Evolutionary conservation across 30 jellyfish, hydroid and myxozoan species (phyloP).

Genomic region (Mastigias papua): DNA sequence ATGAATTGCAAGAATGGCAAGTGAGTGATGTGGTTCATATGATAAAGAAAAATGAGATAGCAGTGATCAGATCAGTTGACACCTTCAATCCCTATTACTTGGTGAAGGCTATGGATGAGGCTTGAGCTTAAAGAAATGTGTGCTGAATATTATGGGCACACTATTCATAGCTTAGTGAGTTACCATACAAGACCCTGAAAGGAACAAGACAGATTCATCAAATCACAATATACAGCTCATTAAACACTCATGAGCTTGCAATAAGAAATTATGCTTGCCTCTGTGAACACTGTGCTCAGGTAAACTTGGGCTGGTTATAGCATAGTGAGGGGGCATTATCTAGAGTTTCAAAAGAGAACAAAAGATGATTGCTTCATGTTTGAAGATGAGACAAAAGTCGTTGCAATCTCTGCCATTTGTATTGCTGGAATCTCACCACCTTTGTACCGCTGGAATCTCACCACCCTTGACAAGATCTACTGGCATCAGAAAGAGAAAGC

Average conservation of each 20-base stretch:
- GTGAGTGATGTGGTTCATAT: conserved; percentile 15
- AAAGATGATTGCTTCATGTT: conserved; percentile 20
- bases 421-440: neutral
- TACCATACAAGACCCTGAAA: conserved; percentile 55
- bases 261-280: conserved; percentile 51
- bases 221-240: neutral
- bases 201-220: conserved; percentile 33
- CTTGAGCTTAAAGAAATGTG: conserved; percentile 3
- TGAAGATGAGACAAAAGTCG: conserved; percentile 5
- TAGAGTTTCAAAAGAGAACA: conserved; percentile 11
- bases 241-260: conserved; percentile 31
- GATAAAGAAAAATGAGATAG: neutral
- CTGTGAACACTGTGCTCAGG: conserved; percentile 46
- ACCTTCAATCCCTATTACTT: conserved; percentile 31
- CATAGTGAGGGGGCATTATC: conserved; percentile 3
- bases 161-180: conserved; percentile 37
- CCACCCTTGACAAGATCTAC: neutral
- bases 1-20: conserved; percentile 31
- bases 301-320: conserved; percentile 13
- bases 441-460: neutral
- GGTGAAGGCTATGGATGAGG: conserved; percentile 45
- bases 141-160: conserved; percentile 42
- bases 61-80: conserved; percentile 41
- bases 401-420: neutral
- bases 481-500: conserved; percentile 14